Base-by-base conservation (phyloP, 2,113 vertebrate species). In the Fulica atra region DNA sequence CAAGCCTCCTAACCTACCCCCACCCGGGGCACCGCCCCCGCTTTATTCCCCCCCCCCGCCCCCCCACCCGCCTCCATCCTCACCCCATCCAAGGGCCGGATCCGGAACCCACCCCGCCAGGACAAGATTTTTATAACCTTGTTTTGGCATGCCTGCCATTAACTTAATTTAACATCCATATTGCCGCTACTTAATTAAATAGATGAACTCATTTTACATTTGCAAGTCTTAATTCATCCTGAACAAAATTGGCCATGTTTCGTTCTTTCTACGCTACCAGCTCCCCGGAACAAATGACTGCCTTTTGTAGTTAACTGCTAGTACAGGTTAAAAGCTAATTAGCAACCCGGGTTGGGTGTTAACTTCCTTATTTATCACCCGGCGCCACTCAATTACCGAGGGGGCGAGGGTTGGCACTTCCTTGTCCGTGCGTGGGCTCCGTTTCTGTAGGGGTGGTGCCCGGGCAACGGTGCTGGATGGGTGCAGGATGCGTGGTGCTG, bases 281-380 rank as follows among this genome's bases (percentile, higher is more conserved):
- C 88, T 95, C 96, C 92, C 95, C 69, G 96, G 97, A 97, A 97
- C 96, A 97, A 97, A 97, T 93, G 95, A 97, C 91, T 94, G 96
- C 96, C 97, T 97, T 95, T 97, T 71, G 54, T 90, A 94, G 97
- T 95, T 95, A 97, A 97, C 93, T 92, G 96, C 92, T 50, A 95
- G 96, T 96, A 96, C 97, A 93, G 97, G 97, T 97, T 97, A 97
- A 97, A 97, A 97, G 97, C 97, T 97, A 97, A 97, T 97, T 96
- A 97, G 93, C 78, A 81, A 94, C 96, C 93, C 92, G 86, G 96
- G 95, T 94, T 71, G 96, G 95, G 92, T 89, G 93, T 81, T 95
- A 91, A 91, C 70, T 60, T 95, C 97, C 97, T 96, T 96, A 97
- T 98, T 97, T 97, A 96, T 98, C 97, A 97, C 90, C 86, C 71